phyloP scores from a whole-genome alignment of 2,888 invertebrate species.

The Arrhopalites spinosus region DNA sequence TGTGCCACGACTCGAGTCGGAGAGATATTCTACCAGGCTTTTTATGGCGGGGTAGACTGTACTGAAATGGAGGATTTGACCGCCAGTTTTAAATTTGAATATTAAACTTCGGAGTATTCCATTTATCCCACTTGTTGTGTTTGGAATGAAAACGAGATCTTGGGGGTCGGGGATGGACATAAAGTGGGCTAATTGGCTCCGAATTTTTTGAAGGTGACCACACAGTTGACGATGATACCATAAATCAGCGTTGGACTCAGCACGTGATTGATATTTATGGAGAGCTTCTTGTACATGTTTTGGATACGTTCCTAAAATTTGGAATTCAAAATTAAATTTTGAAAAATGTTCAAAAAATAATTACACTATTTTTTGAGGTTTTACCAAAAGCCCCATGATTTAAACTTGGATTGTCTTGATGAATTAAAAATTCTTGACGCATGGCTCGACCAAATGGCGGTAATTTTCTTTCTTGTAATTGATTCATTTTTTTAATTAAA shows the following conservation, averaged over 20 bases:
- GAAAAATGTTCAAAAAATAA: background rate
- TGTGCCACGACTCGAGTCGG: constrained; percentile 19
- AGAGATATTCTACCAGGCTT: constrained; percentile 37
- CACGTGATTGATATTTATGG: constrained; percentile 34
- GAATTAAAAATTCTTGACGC: constrained; percentile 43
- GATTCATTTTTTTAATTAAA: too few relatives aligned
- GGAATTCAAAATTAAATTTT: background rate
- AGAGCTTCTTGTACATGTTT: constrained; percentile 36
- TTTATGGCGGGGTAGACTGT: constrained; percentile 44
- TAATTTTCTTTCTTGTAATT: too few relatives aligned
- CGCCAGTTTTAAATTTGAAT: constrained; percentile 34
- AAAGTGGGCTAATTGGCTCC: constrained; percentile 33
- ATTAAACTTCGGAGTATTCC: constrained; percentile 43
- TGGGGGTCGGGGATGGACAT: constrained; percentile 32
- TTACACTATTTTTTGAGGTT: background rate
- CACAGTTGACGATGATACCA: constrained; percentile 45
- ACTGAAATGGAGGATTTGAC: constrained; percentile 44
- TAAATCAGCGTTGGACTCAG: constrained; percentile 43
- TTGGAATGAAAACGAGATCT: constrained; percentile 24
- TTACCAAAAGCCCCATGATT: constrained; percentile 51
- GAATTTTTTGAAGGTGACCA: constrained; percentile 35
- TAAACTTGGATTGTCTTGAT: constrained; percentile 29
- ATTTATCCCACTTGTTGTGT: constrained; percentile 42
- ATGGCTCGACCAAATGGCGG: constrained; percentile 28
- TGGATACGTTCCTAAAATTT: constrained; percentile 47